phyloP scores from a whole-genome alignment of 1,140 invertebrate genomes.

The Calephelis nemesis region DNA sequence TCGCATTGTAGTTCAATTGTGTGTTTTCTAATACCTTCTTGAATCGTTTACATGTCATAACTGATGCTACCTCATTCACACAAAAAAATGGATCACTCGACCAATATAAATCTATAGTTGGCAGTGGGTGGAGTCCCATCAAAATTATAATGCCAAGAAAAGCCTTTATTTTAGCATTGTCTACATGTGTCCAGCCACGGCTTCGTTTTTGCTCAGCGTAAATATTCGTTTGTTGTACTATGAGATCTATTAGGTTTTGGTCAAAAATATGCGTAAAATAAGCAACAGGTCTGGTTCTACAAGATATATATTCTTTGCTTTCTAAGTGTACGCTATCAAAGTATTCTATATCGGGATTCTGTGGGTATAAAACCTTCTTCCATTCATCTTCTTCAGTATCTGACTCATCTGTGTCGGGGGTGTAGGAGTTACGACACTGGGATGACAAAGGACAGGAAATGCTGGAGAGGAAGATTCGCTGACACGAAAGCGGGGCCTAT shows the following conservation, averaged over 20 bases:
- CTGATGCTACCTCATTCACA: not conserved
- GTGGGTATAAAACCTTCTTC: not conserved
- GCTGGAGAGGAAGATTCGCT: not conserved
- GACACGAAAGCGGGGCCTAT: not conserved
- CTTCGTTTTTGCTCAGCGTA: not conserved
- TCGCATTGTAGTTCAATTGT: not conserved
- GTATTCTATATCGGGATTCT: not conserved
- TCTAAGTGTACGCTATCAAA: not conserved
- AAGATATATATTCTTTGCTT: not conserved
- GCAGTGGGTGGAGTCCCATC: not conserved
- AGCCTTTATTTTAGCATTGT: not conserved
- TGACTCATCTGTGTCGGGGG: not conserved
- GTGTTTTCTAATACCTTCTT: slow-evolving; percentile 1
- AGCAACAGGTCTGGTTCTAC: not conserved
- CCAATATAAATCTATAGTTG: not conserved
- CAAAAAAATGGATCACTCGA: not conserved
- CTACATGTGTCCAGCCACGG: not conserved
- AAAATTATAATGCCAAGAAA: not conserved
- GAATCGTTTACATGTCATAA: slow-evolving; percentile 3
- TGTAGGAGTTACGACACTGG: not conserved
- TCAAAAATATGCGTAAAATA: not conserved
- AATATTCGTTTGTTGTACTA: not conserved
- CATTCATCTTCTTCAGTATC: not conserved
- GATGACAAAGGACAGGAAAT: not conserved
- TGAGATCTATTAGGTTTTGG: not conserved